A percentile compares a stretch with the other conserved stretches of the same genome.
These are phyloP conservation scores for Coenonympha arcania DNA, from an alignment of 2,888 invertebrate genomes.

Conservation along the genomic window DNA sequence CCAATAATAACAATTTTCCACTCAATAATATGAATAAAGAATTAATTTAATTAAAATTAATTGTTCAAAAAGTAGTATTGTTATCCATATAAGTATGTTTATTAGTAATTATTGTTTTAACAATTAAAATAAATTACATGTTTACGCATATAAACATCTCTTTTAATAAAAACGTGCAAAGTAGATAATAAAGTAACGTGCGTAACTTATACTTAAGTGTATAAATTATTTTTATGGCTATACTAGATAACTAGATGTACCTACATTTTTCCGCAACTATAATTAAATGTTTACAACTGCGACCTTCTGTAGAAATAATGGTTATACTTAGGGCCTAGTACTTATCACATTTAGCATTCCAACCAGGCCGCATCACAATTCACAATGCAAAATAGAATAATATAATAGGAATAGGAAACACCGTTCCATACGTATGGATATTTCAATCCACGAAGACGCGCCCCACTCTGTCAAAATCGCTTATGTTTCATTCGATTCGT, in stretches of 20 bases:
- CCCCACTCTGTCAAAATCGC: too few relatives aligned
- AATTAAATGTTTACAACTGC: background rate
- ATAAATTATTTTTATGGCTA: background rate
- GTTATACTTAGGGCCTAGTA: background rate
- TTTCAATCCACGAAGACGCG: too few relatives aligned
- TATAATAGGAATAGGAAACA: too few relatives aligned
- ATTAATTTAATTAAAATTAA: too few relatives aligned
- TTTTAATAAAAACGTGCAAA: background rate
- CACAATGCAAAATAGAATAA: background rate
- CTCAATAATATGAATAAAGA: too few relatives aligned
- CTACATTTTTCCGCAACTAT: background rate
- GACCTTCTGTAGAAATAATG: background rate
- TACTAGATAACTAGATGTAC: background rate
- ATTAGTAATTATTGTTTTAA: too few relatives aligned
- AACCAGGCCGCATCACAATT: background rate
- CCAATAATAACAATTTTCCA: too few relatives aligned
- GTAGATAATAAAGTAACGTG: background rate
- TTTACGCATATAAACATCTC: background rate
- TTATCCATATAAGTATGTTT: too few relatives aligned
- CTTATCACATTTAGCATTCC: background rate
- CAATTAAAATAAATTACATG: background rate
- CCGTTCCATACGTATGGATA: too few relatives aligned
- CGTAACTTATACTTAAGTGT: too few relatives aligned
- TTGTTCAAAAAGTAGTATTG: too few relatives aligned
- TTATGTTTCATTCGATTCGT: too few relatives aligned